Percentiles rank a stretch among this genome's conserved stretches.
Conservation (phyloP, 1,140 invertebrate genomes). For the Camponotus vicinus region DNA sequence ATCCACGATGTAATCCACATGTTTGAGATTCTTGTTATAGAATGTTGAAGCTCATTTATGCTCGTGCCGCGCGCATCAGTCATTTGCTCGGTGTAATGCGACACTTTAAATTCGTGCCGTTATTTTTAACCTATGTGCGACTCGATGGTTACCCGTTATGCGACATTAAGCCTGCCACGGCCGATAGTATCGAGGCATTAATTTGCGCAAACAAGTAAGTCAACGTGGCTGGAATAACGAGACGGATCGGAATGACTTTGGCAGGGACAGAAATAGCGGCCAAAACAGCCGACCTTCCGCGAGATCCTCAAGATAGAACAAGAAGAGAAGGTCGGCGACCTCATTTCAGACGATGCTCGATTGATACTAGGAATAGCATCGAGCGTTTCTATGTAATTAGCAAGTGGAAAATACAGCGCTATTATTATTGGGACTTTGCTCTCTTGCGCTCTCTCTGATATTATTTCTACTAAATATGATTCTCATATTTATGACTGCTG, state of each 20-base stretch:
- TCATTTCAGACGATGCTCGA: slow-evolving; percentile 42
- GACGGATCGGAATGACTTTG: slow-evolving; percentile 68
- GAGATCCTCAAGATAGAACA: slow-evolving; percentile 51
- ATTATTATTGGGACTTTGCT: slow-evolving; percentile 14
- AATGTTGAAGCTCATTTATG: slow-evolving; percentile 5
- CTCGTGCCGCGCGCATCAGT: slow-evolving; percentile 55
- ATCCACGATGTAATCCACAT: too few species aligned
- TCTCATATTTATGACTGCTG: slow-evolving; percentile 43
- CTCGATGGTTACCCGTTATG: slow-evolving; percentile 69
- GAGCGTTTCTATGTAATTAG: slow-evolving; percentile 20
- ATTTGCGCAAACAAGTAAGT: slow-evolving; percentile 70
- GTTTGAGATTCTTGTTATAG: not conserved
- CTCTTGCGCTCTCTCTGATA: slow-evolving; percentile 6
- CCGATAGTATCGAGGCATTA: slow-evolving; percentile 74
- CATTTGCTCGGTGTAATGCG: slow-evolving; percentile 30
- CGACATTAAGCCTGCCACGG: slow-evolving; percentile 60
- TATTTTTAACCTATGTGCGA: slow-evolving; percentile 69
- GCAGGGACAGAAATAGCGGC: slow-evolving; percentile 24
- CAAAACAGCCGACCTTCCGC: slow-evolving; percentile 14
- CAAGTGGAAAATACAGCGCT: slow-evolving; percentile 34
- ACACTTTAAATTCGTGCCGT: slow-evolving; percentile 57
- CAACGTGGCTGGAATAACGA: slow-evolving; percentile 65
- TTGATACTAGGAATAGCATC: slow-evolving; percentile 28
- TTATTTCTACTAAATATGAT: slow-evolving; percentile 26
- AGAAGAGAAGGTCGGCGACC: slow-evolving; percentile 36